Percentiles rank a stretch among this genome's conserved stretches.
phyloP scores from a whole-genome alignment of 2,888 invertebrate genomes.

The Phlogophora meticulosa region DNA sequence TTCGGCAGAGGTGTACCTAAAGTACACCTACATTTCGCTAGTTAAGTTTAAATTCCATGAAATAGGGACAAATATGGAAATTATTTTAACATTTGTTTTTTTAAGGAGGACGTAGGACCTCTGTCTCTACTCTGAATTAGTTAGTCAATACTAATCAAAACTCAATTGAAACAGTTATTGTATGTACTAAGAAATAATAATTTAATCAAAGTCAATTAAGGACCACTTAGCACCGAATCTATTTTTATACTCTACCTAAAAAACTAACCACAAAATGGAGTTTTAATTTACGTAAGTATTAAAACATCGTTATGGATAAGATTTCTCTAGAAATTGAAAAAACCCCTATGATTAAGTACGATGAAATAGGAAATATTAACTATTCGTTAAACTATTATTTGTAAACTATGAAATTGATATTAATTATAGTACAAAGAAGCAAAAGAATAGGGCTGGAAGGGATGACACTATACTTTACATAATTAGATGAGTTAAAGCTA shows the following conservation, averaged over 20 bases:
- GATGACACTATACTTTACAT: not conserved
- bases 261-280: slow-evolving; percentile 15
- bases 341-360: not conserved
- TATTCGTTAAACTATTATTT: slow-evolving; percentile 12
- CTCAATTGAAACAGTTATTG: too few species aligned
- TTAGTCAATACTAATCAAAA: too few species aligned
- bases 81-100: too few species aligned
- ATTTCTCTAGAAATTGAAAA: slow-evolving; percentile 9
- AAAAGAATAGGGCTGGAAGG: not conserved
- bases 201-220: slow-evolving; percentile 9
- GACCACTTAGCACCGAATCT: slow-evolving; percentile 11
- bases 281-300: slow-evolving; percentile 44
- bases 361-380: not conserved
- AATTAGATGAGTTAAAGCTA: slow-evolving; percentile 1
- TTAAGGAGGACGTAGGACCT: too few species aligned
- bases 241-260: not conserved
- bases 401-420: slow-evolving; percentile 4
- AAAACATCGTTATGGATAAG: not conserved
- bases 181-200: too few species aligned
- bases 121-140: too few species aligned
- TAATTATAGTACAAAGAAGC: slow-evolving; percentile 1
- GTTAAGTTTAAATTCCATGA: too few species aligned
- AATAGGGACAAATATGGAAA: too few species aligned
- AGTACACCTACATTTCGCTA: too few species aligned
- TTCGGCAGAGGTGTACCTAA: too few species aligned